Evolutionary conservation across 2,797 vertebrate species (phyloP).

Genomic region (Anolis apletophallus): DNA sequence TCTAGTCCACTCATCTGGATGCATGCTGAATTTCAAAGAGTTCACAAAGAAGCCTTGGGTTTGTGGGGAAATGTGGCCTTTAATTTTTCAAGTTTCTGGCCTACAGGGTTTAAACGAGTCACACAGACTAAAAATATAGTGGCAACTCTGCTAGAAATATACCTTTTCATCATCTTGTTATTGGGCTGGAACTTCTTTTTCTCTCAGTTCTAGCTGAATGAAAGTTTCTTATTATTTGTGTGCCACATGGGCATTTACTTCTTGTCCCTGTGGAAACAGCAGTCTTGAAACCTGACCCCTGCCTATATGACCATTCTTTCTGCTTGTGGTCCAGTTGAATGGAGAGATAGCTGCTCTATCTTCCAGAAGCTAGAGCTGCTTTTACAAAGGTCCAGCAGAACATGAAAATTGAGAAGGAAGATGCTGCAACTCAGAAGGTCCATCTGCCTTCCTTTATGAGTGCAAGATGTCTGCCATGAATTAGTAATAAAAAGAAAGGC

Average conservation of each 20-base stretch:
- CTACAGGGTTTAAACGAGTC: not conserved
- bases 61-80: not conserved
- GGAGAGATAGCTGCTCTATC: too few species aligned
- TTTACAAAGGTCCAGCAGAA: too few species aligned
- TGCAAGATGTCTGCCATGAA: too few species aligned
- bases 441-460: too few species aligned
- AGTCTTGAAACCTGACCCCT: too few species aligned
- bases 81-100: not conserved
- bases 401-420: too few species aligned
- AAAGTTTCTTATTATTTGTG: not conserved
- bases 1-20: not conserved
- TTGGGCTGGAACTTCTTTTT: not conserved
- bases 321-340: too few species aligned
- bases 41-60: not conserved
- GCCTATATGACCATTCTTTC: too few species aligned
- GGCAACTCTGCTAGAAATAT: not conserved
- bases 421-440: too few species aligned
- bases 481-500: too few species aligned
- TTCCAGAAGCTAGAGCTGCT: too few species aligned
- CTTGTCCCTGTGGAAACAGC: too few species aligned
- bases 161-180: not conserved
- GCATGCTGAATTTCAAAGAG: not conserved
- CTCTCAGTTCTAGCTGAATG: not conserved
- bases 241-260: not conserved
- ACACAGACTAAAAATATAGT: not conserved